Evolutionary conservation across 2,797 vertebrate species (phyloP).

Genomic region (Xerus rutilus): DNA sequence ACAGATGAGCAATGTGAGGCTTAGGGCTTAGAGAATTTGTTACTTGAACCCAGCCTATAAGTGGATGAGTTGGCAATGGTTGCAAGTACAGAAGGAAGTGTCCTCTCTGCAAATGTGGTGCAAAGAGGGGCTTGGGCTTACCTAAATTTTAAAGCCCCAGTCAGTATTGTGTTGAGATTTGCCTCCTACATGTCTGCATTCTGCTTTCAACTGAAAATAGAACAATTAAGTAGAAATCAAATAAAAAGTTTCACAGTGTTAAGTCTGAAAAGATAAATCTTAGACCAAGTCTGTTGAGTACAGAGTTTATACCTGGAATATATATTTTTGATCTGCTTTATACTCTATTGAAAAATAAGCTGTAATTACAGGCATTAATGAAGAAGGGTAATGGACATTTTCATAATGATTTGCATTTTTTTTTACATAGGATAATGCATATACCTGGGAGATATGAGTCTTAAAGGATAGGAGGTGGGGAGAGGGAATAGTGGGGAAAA

Average conservation of each 20-base stretch:
- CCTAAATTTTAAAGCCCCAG: not conserved
- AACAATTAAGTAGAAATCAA: conserved; percentile 35
- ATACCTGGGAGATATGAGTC: not conserved
- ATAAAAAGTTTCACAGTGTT: not conserved
- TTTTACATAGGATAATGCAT: conserved; percentile 56
- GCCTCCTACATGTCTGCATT: not conserved
- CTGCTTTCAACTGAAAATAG: not conserved
- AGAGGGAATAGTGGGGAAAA: not conserved
- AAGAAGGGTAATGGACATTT: conserved; percentile 5
- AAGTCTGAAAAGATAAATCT: conserved; percentile 26
- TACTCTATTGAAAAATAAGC: conserved; percentile 11
- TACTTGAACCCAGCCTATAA: not conserved
- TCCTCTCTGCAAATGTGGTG: not conserved
- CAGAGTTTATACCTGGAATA: not conserved
- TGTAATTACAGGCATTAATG: conserved; percentile 37
- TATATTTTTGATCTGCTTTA: conserved; percentile 18
- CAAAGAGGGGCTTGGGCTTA: not conserved
- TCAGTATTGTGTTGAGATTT: conserved; percentile 1
- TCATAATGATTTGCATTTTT: conserved; percentile 39
- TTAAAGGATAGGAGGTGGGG: not conserved
- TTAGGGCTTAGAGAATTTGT: not conserved
- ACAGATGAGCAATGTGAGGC: not conserved
- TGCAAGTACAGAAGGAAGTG: not conserved
- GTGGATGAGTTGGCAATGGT: not conserved
- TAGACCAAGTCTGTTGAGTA: not conserved